These are phyloP conservation scores for Ramazzottius varieornatus DNA, from an alignment of 2,888 invertebrate species.

Conservation along the genomic window DNA sequence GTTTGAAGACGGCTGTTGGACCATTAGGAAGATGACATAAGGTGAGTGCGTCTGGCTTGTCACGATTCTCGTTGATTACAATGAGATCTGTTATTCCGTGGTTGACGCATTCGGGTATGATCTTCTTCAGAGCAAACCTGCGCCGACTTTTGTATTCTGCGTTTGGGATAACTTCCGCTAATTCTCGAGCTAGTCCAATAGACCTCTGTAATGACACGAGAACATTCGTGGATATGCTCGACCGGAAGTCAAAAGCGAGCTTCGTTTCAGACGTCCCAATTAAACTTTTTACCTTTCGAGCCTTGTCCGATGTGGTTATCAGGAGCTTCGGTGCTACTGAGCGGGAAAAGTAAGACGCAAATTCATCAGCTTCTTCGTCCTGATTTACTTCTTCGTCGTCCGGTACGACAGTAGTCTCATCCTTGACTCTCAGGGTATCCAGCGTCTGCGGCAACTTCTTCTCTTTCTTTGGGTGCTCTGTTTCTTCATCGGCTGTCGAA, in stretches of 20 bases:
- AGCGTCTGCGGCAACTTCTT: constrained; percentile 61
- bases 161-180: constrained; percentile 41
- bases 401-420: constrained; percentile 54
- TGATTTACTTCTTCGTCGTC: constrained; percentile 35
- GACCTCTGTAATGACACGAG: neutral
- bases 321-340: constrained; percentile 35
- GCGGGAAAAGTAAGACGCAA: neutral
- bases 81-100: constrained; percentile 58
- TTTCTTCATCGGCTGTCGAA: neutral
- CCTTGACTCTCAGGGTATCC: constrained; percentile 64
- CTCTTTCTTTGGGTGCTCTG: constrained; percentile 16
- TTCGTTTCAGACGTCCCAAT: no score
- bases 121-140: constrained; percentile 68
- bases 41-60: constrained; percentile 42
- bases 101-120: constrained; percentile 53
- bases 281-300: constrained; percentile 37
- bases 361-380: constrained; percentile 5
- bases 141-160: constrained; percentile 58
- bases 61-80: constrained; percentile 74
- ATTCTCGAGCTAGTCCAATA: neutral
- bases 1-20: constrained; percentile 79
- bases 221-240: neutral
- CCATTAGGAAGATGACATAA: constrained; percentile 60
- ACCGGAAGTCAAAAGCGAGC: no score
- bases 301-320: constrained; percentile 81